A percentile compares a stretch with the other conserved stretches of the same genome.
Conservation (phyloP, 1,140 invertebrate species). For the Drosophila triauraria region DNA sequence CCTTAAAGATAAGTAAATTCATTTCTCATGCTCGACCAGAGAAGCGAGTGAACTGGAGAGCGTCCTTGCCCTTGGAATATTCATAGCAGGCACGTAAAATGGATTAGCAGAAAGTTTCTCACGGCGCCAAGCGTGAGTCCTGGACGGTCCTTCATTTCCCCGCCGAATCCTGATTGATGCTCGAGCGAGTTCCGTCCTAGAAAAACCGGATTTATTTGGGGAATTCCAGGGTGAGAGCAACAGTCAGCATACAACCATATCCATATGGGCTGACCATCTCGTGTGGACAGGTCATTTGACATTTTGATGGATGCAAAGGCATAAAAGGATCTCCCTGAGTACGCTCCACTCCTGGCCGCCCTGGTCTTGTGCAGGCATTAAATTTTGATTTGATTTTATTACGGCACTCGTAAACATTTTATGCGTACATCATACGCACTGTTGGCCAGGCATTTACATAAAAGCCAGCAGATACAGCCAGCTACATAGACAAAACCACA, state of each 20-base stretch:
- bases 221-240: slow-evolving; percentile 1
- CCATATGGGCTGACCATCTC: slow-evolving; percentile 32
- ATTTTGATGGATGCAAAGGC: slow-evolving; percentile 77
- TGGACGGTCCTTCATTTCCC: slow-evolving; percentile 17
- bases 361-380: slow-evolving; percentile 53
- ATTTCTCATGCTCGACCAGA: slow-evolving; percentile 50
- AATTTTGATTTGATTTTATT: slow-evolving; percentile 83
- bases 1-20: slow-evolving; percentile 44
- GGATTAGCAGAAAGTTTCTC: slow-evolving; percentile 43
- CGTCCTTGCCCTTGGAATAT: slow-evolving; percentile 43
- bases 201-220: slow-evolving; percentile 6
- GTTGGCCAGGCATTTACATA: slow-evolving; percentile 70
- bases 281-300: slow-evolving; percentile 78
- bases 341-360: slow-evolving; percentile 16
- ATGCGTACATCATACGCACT: slow-evolving; percentile 75
- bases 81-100: slow-evolving; percentile 50
- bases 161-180: slow-evolving; percentile 46
- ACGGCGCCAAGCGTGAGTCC: slow-evolving; percentile 30
- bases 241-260: slow-evolving; percentile 17
- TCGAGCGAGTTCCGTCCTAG: background rate
- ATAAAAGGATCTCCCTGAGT: slow-evolving; percentile 41
- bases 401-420: slow-evolving; percentile 74
- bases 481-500: slow-evolving; percentile 50
- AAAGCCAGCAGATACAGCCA: slow-evolving; percentile 46
- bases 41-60: slow-evolving; percentile 25